These are phyloP conservation scores for Ardeotis arabs DNA, from an alignment of 2,113 vertebrate genomes.

Conservation along the genomic window DNA sequence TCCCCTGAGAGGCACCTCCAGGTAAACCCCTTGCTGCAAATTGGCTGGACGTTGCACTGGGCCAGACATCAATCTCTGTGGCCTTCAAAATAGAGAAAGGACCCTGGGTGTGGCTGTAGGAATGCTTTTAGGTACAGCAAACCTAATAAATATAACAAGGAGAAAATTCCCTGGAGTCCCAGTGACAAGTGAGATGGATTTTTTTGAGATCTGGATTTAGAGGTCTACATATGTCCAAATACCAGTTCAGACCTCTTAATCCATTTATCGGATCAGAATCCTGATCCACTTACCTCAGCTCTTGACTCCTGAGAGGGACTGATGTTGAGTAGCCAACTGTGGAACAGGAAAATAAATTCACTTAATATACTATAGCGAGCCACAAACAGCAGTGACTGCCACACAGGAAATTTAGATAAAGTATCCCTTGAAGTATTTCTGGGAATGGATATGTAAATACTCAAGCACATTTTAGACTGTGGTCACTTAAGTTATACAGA, in stretches of 20 bases:
- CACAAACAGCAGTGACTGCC: neutral
- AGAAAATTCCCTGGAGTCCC: neutral
- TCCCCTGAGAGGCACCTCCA: neutral
- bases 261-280: neutral
- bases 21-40: neutral
- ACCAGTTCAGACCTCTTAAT: neutral
- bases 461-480: neutral
- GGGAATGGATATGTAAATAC: neutral
- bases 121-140: neutral
- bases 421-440: neutral
- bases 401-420: neutral
- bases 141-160: neutral
- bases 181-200: neutral
- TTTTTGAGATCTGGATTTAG: neutral
- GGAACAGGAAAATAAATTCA: neutral
- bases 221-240: neutral
- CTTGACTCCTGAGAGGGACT: neutral
- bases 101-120: neutral
- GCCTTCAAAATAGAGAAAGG: neutral
- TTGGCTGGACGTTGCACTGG: fast-evolving
- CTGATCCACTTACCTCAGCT: neutral
- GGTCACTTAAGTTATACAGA: neutral
- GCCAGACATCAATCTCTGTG: neutral
- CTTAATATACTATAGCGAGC: neutral
- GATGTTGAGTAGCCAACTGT: fast-evolving